Evolutionary conservation across 1,140 invertebrate species (phyloP), one percentile per base, ranked within the genome.

Genomic region (Heliconius hewitsoni): DNA sequence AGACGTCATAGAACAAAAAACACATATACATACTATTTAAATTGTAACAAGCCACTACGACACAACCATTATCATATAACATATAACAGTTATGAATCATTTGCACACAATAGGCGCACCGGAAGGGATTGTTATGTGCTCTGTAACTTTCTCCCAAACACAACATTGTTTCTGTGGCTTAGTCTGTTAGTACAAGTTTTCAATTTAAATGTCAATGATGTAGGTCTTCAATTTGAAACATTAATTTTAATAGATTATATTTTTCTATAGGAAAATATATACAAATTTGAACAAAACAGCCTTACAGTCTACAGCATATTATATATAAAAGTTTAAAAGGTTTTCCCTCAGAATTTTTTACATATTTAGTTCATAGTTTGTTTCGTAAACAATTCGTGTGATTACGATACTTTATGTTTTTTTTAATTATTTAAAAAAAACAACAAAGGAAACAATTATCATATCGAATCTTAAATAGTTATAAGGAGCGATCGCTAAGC

Each of bases 71-170:
- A 83, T 79, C 77, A 77, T 77, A 81, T 60, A 57, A 79, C 81
- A 79, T 55, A 37, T 71, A 77, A 81, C 80, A 71, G 70, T 81
- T 77, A 83, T 89, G 85, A 90, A 71, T 89, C 87, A 91, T 91
- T 91, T 89, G 86, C 89, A 89, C 90, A 91, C 88, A 92, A 91
- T 90, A 87, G 87, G 55, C 82, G 50, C 81, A 84, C 81, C 86
- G 87, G 88, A 91, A 91, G 89, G 84, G 81, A 85, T 84, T 85
- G 84, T 83, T 83, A 84, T 86, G 81, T 82, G 73, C 80, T 83
- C 78, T 84, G 82, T 84, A 82, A 87, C 87, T 89, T 89, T 89
- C 87, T 84, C 86, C 82, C 79, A 82, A 81, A 81, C 71, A 72
- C 71, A 72, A 72, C 76, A 82, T 81, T 81, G 82, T 82, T 83